Evolutionary conservation across 1,140 invertebrate species (phyloP), one percentile per base, ranked within the genome.

Genomic region (Pseudoatta argentina): DNA sequence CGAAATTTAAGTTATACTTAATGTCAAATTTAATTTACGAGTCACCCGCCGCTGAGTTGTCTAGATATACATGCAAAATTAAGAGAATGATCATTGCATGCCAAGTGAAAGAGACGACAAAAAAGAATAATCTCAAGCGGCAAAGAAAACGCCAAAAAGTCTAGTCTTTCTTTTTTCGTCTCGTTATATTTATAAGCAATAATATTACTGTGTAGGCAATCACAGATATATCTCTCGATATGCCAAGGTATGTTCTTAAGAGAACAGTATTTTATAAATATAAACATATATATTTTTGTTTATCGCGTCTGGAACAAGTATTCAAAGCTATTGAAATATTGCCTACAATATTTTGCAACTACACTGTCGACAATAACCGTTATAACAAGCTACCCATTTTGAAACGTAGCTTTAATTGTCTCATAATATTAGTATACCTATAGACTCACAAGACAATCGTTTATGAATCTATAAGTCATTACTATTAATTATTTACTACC

Each of bases 81-180:
- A 53, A 67, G 14, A 51, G 6, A 24, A 53, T 53, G 18, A 66
- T 79, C 27, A 79, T 39, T 51, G 69, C 55, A 55, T 78, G 55
- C n/a, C 39, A 85, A 86, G 55, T 71, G 55, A 88, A 57, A 44
- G 10, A 76, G 67, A 86, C 48, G 4, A 30, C 53, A 81, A 71
- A 76, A 85, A 76, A 85, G 75, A 61, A 44, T 89, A 89, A 86
- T 83, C 66, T 86, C 82, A 87, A 81, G 75, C 44, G 88, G 76
- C 76, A 85, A 39, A 89, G 53, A 85, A 86, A 71, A 57, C 44
- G 18, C 53, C 57, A 77, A 64, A 44, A 27, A 16, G 48, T 79
- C 30, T 53, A 53, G 39, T 55, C 59, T 77, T 87, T 27, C 55
- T 81, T 59, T 39, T 73, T 30, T 57, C 66, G 44, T 34, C 77